A percentile compares a stretch with the other conserved stretches of the same genome.
Conservation (phyloP, 2,113 vertebrate genomes). For the Chlamydotis undulata region DNA sequence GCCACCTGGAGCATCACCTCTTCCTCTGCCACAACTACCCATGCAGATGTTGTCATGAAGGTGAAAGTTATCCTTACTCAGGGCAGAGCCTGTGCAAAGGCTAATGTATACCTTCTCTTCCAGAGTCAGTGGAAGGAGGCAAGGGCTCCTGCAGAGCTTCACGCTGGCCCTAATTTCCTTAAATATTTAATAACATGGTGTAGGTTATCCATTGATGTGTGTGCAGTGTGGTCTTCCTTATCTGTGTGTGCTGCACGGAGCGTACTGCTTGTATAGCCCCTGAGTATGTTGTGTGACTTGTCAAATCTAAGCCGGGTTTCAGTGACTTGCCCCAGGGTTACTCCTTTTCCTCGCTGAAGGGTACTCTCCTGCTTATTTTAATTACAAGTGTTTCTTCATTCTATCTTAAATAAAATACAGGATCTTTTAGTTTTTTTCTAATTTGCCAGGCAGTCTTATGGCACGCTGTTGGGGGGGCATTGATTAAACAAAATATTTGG, state of each 20-base stretch:
- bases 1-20: background rate
- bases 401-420: background rate
- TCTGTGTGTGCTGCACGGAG: background rate
- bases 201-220: background rate
- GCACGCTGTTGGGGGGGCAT: background rate
- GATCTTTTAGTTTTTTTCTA: background rate
- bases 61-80: background rate
- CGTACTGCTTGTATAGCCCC: background rate
- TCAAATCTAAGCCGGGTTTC: background rate
- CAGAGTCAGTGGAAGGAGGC: background rate
- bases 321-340: conserved; percentile 5
- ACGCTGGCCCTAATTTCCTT: background rate
- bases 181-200: conserved; percentile 14
- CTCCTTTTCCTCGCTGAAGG: background rate
- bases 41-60: background rate
- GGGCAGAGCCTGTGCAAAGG: background rate
- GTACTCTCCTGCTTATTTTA: background rate
- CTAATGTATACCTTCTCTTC: background rate
- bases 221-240: background rate
- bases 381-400: background rate
- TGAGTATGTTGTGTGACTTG: background rate
- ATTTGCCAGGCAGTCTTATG: background rate
- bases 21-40: background rate
- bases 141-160: background rate
- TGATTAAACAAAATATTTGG: background rate